Base-by-base conservation (phyloP, 2,888 invertebrate genomes). In the Hemistola chrysoprasaria region DNA sequence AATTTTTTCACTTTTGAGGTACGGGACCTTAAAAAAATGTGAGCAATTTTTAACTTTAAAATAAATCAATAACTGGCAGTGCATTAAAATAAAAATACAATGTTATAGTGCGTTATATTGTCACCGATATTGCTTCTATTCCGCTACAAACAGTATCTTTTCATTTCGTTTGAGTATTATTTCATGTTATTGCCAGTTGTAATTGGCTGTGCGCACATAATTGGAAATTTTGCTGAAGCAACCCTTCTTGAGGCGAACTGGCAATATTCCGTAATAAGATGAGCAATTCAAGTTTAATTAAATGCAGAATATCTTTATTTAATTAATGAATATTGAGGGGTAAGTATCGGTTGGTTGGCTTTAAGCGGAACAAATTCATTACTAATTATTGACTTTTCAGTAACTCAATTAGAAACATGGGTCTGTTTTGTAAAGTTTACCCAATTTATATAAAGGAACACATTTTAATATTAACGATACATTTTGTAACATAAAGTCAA, bases 171-270 rank as follows among this genome's bases (percentile, higher is more conserved):
- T 49, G 27, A 51, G 49, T 61, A 52, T 59, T 62, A 61, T 65
- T 62, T 56, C 35, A 20, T 22, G 23, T 40, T 32, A 40, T 40
- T 40, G 27, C 32, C 11, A 1, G 11, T 53, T 61, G 57, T 59
- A 58, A 62, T 65, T 61, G 56, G 54, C 52, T 52, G 45, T 47
- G 32, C 27, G 44, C 38, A 46, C 36, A 49, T 54, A 47, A 47
- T 57, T 47, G 50, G 36, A 40, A 53, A 55, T 50, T 54, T 47
- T 49, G 41, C 35, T 50, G 43, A 47, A 56, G 51, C 48, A 47
- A 50, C 10, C 8, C 8, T 9, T 8, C 34, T 22, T 3, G 10
- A 22, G 31, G 21, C 7, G 11, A 9, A 31, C 38, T 22, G 26
- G 11, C 23, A 29, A 23, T 20, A 36, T 16, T 9, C 11, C 23